Conservation (phyloP, 2,888 invertebrate species). For the Mellilla xanthometata region DNA sequence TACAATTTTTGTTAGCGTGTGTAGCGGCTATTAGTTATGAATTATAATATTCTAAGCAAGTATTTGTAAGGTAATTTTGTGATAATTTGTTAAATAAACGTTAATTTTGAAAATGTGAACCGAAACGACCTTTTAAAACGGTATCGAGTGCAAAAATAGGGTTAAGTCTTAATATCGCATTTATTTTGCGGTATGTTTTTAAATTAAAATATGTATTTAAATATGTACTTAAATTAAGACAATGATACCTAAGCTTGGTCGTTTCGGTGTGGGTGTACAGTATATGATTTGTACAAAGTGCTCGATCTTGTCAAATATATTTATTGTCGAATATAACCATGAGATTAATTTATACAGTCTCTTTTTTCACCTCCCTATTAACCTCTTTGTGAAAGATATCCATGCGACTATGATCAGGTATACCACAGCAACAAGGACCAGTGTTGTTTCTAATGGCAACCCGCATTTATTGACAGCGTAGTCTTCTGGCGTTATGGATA, state of each 20-base stretch:
- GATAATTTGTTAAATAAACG: conserved; percentile 59
- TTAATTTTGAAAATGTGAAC: conserved; percentile 37
- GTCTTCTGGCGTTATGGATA: conserved; percentile 50
- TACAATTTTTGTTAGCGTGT: no score
- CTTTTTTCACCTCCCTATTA: conserved; percentile 40
- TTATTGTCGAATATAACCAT: conserved; percentile 77
- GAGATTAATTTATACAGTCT: conserved; percentile 49
- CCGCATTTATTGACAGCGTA: conserved; percentile 62
- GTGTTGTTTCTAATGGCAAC: conserved; percentile 59
- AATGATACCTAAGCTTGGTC: conserved; percentile 1
- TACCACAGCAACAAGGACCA: conserved; percentile 49
- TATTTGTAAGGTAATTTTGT: conserved; percentile 54
- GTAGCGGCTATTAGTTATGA: no score
- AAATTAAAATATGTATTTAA: no score
- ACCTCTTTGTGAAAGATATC: conserved; percentile 34
- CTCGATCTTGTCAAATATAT: conserved; percentile 80
- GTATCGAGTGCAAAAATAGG: conserved; percentile 3
- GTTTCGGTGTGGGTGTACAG: conserved; percentile 39
- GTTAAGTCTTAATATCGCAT: neutral
- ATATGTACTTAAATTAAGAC: conserved; percentile 23
- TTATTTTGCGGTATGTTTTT: neutral
- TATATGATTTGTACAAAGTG: conserved; percentile 71
- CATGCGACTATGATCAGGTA: conserved; percentile 40
- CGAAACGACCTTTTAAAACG: conserved; percentile 19
- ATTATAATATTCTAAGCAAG: no score